phyloP scores from a whole-genome alignment of 2,113 vertebrate species.

The Paradoxurus hermaphroditus region DNA sequence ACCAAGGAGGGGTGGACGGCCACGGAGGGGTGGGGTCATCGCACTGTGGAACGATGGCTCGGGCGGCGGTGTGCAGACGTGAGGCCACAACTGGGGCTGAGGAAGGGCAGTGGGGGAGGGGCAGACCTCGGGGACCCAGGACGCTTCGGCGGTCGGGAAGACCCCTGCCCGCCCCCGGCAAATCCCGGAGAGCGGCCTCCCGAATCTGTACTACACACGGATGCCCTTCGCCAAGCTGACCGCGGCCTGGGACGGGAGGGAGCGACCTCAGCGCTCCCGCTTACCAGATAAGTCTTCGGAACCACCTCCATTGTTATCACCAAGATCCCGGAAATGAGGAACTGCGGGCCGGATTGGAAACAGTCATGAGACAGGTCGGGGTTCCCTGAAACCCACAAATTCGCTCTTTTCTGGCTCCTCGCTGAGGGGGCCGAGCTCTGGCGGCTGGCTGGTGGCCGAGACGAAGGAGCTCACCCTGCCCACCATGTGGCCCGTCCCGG shows the following conservation, averaged over 20 bases:
- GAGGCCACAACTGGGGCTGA: not conserved
- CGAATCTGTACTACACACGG: fast-evolving
- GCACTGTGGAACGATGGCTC: not conserved
- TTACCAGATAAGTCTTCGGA: conserved; percentile 27
- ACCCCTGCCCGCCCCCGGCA: not conserved
- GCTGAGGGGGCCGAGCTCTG: not conserved
- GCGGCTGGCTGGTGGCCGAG: not conserved
- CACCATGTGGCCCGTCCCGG: fast-evolving
- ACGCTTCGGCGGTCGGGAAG: not conserved
- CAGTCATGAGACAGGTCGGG: not conserved
- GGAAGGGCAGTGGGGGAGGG: not conserved
- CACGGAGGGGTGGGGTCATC: fast-evolving
- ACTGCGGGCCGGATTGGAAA: not conserved
- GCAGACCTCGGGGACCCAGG: not conserved
- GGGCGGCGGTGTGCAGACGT: not conserved
- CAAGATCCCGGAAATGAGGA: conserved; percentile 41
- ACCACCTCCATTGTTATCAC: fast-evolving
- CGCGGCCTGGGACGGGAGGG: not conserved
- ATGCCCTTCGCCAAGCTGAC: fast-evolving
- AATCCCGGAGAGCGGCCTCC: no score
- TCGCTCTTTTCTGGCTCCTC: not conserved
- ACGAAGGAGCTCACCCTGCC: not conserved
- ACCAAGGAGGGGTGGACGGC: not conserved
- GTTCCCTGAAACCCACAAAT: not conserved
- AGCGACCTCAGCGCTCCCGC: not conserved